Base-by-base conservation (phyloP, 2,888 invertebrate species). In the Xylota segnis region DNA sequence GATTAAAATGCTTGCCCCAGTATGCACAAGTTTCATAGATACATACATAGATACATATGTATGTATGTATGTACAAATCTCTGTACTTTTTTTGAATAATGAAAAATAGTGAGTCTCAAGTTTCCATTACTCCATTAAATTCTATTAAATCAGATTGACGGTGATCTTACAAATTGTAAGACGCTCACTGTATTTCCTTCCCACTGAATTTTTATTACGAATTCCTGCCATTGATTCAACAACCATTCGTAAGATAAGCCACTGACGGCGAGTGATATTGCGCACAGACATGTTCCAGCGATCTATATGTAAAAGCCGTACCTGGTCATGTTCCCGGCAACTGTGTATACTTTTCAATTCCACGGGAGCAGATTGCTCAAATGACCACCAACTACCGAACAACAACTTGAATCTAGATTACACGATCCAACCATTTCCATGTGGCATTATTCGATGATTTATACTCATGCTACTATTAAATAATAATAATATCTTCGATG, bases 401-500 rank as follows among this genome's bases (percentile, higher is more conserved):
- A 58, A 32, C 71, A 56, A 43, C 76, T 50, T 66, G 82, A 47
- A 86, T 86, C 86, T 86, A 77, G 86, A 86, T 86, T 86, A 86
- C 86, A 72, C 68, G 72, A 82, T 63, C 59, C 75, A 32, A 59
- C 59, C 72, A 76, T 77, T 68, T 82, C 76, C 68, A 86, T 86
- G 61, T 82, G 86, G 76, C 76, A 86, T 82, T 86, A 86, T 86
- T 86, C 82, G 82, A 86, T 86, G 86, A 86, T 82, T 86, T 86
- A 86, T 86, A 72, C 68, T 72, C 86, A 86, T 86, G 86, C 86
- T 77, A 82, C 86, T 61, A 82, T 82, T 86, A 86, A 86, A 86
- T 82, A 86, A 86, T 86, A 86, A 86, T 82, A 86, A 86, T 86
- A 86, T 86, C 86, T 86, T 50, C 76, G 86, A 86, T 82, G 82